Percentiles rank a stretch among this genome's conserved stretches.
These are phyloP conservation scores for Gisinianus flammeolus DNA, from an alignment of 2,888 invertebrate genomes.

Conservation along the genomic window DNA sequence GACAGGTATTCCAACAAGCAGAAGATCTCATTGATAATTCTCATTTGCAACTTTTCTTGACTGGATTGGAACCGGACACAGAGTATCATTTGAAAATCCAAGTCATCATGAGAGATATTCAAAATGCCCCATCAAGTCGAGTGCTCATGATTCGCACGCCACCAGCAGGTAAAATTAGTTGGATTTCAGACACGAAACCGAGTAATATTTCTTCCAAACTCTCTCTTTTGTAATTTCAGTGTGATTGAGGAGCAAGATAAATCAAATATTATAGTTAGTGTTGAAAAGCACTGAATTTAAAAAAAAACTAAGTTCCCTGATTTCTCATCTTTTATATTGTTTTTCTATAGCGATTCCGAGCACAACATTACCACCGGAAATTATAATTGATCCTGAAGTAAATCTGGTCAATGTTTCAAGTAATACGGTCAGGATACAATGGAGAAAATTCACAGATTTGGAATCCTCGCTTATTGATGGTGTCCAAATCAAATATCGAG, in stretches of 20 bases:
- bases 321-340: no score
- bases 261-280: no score
- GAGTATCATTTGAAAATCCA: conserved; percentile 83
- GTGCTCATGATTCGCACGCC: conserved; percentile 76
- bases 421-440: conserved; percentile 77
- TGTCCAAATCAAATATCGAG: conserved; percentile 83
- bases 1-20: conserved; percentile 85
- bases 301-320: no score
- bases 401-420: conserved; percentile 77
- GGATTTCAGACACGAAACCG: no score
- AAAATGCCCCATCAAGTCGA: conserved; percentile 78
- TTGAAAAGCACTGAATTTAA: no score
- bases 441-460: conserved; percentile 81
- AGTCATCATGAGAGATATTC: conserved; percentile 76
- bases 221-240: no score
- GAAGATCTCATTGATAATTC: conserved; percentile 84
- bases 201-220: no score
- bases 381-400: conserved; percentile 75
- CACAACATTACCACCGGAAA: conserved; percentile 68
- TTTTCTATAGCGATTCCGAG: conserved; percentile 61
- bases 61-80: conserved; percentile 77
- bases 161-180: conserved; percentile 65
- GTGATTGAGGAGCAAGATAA: no score
- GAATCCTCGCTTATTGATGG: conserved; percentile 86
- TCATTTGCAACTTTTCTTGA: conserved; percentile 82